Evolutionary conservation across 1,140 invertebrate species (phyloP).

Genomic region (Antheraea pernyi): DNA sequence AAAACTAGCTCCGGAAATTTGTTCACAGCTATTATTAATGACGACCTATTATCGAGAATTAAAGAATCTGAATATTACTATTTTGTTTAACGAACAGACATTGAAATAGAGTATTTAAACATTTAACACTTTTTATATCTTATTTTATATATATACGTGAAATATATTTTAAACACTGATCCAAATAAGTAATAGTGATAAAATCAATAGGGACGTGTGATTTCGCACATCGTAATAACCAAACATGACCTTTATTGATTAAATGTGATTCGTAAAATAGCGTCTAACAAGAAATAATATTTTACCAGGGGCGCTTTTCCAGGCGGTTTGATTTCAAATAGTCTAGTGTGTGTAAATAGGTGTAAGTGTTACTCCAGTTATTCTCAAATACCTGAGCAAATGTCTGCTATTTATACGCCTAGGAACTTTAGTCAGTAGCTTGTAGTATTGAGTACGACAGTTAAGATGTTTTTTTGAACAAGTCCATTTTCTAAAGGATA

Average conservation of each 20-base stretch:
- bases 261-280: background rate
- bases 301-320: background rate
- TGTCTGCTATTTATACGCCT: background rate
- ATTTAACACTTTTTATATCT: no score
- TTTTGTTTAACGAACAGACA: no score
- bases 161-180: background rate
- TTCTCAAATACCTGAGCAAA: background rate
- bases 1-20: no score
- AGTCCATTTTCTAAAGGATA: no score
- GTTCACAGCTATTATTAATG: no score
- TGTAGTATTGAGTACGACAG: no score
- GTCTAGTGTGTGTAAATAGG: background rate
- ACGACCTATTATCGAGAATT: no score
- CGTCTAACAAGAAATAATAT: background rate
- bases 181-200: background rate
- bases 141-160: no score
- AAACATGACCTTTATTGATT: background rate
- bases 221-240: background rate
- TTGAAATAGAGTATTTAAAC: no score
- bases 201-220: background rate
- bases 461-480: no score
- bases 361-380: background rate
- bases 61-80: no score
- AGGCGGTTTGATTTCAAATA: background rate
- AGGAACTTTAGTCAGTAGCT: no score